Base-by-base conservation (phyloP, 2,797 vertebrate species). In the Diplodus puntazzo region DNA sequence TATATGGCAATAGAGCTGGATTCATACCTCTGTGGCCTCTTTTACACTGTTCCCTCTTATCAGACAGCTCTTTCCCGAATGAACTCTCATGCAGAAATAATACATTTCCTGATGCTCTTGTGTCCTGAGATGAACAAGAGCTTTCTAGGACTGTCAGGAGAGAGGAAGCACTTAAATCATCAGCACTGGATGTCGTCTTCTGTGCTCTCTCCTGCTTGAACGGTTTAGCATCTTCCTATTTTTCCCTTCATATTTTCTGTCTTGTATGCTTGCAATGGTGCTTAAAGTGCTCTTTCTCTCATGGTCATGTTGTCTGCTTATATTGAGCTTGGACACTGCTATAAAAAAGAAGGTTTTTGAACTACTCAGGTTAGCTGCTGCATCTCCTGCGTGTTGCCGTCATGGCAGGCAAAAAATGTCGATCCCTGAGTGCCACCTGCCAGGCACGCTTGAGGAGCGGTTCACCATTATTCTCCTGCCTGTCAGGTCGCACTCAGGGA, bases 151-250 rank as follows among this genome's bases (percentile, higher is more conserved):
- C 59, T 67, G 23, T 48, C 20, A 20, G 34, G 48, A 57, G 67
- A 63, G 25, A 1, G 30, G 34, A 43, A 65, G 45, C 43, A 3
- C 67, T 73, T 84, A 48, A 82, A 82, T 83, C 54, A 72, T 83
- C 46, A 76, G 61, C 12, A 0, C 45, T 46, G 55, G 27, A 48
- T 77, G 21, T 14, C 54, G 45, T 55, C 61, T 3, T 42, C 69
- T 61, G 34, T 69, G 54, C 30, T 21, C 43, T 48, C 48, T 39
- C 3, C 52, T 21, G 27, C 11, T 20, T 21, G 8, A 45, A 34
- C 34, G 16, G 39, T 48, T 70, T 7, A 76, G 1, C 48, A 54
- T 23, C 52, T 43, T 4, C 11, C 4, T 53, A 23, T 46, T 30
- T 55, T 20, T 11, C 8, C n/a, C 1, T 13, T 20, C 30, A 20